These are phyloP conservation scores for Euplagia quadripunctaria DNA, from an alignment of 2,888 invertebrate species.

Conservation along the genomic window DNA sequence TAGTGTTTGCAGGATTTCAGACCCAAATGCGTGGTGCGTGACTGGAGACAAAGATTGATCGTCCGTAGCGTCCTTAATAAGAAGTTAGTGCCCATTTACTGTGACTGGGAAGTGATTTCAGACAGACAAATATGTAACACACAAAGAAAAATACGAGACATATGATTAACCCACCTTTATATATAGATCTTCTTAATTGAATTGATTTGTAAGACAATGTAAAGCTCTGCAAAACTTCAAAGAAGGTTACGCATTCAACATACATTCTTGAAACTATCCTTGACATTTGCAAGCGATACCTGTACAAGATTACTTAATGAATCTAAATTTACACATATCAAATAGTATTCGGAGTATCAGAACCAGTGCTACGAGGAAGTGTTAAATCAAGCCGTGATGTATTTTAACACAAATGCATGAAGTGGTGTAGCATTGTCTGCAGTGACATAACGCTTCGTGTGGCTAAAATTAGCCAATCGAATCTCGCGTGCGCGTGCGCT, in stretches of 20 bases:
- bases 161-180: background rate
- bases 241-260: background rate
- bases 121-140: background rate
- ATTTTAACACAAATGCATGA: constrained; percentile 53
- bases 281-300: constrained; percentile 21
- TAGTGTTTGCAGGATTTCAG: constrained; percentile 37
- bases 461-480: constrained; percentile 79
- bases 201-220: background rate
- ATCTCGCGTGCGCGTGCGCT: constrained; percentile 73
- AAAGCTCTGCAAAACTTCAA: background rate
- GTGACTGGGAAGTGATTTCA: constrained; percentile 23
- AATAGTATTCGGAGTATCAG: constrained; percentile 5
- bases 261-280: constrained; percentile 15
- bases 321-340: constrained; percentile 19
- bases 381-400: constrained; percentile 38
- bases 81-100: constrained; percentile 42
- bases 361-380: constrained; percentile 50
- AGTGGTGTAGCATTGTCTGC: constrained; percentile 67
- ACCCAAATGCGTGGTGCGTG: constrained; percentile 37
- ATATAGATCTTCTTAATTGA: background rate
- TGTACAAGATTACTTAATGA: constrained; percentile 12
- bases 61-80: constrained; percentile 45
- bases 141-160: background rate
- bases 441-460: constrained; percentile 78
- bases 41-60: constrained; percentile 49